Base-by-base conservation (phyloP, 23 tunicate species). In the Trididemnum clinides region DNA sequence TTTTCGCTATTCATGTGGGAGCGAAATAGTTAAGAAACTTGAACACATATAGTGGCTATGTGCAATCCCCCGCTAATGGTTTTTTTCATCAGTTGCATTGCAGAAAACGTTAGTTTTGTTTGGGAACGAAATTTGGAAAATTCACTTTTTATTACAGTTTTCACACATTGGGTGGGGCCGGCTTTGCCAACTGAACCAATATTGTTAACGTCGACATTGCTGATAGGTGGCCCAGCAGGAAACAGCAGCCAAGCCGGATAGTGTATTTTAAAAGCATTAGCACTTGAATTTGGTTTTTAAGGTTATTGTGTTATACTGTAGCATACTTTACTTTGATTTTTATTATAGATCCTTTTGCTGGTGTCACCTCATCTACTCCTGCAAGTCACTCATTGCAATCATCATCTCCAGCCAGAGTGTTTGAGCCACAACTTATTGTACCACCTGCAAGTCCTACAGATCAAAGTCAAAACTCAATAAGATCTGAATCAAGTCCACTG, bases 401-500 rank as follows among this genome's bases (percentile, higher is more conserved):
- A 31, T 10, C 83, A 26, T 26, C 64, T 28, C 49, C 23, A 22
- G 21, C 34, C 37, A 33, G 18, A 27, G 33, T 59, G 21, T 38
- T 77, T 90, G 89, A 94, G 64, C 98, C 98, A 0, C 85, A 84
- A n/a, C 62, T 94, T 29, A 80, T 94, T 71, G 98, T 94, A 1
- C 98, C 98, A 19, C 78, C 98, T 26, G 35, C 90, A 0, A 30
- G 81, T 12, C 82, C 85, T 25, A 27, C 88, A 35, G 65, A 71
- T 12, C 82, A 50, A 54, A 73, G 34, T 28, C 39, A 81, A 12
- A 34, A 22, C 27, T 5, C 54, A 20, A 4, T 32, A 28, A 57
- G 30, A 23, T 6, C 34, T 37, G 19, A 19, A 4, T 50, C 31
- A 85, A 49, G 64, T 33, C 21, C 50, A 32, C 26, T 18, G 28